Evolutionary conservation across 2,888 invertebrate genomes (phyloP).

Genomic region (Agrochola lota): DNA sequence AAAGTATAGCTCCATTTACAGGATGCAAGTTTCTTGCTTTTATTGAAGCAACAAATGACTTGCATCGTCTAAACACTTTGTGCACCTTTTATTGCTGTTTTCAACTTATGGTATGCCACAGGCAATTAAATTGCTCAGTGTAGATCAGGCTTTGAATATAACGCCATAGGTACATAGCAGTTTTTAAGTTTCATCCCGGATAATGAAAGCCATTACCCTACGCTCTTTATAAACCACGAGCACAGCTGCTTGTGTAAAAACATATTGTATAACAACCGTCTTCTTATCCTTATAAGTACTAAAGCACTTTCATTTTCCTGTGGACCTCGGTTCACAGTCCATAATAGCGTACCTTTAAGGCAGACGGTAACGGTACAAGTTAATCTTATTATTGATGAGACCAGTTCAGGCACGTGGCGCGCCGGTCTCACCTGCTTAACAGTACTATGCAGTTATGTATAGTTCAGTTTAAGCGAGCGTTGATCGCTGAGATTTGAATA

Average conservation of each 20-base stretch:
- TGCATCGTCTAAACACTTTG: neutral
- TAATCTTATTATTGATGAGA: slow-evolving; percentile 54
- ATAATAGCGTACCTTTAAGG: slow-evolving; percentile 20
- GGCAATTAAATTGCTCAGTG: neutral
- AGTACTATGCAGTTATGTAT: neutral
- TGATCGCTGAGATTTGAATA: neutral
- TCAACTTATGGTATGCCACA: too few relatives aligned
- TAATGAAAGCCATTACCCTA: slow-evolving; percentile 1
- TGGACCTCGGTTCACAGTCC: neutral
- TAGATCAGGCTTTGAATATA: neutral
- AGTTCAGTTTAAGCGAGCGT: neutral
- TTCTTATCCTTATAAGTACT: slow-evolving; percentile 31
- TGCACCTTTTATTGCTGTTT: neutral
- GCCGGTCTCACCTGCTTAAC: slow-evolving; percentile 34
- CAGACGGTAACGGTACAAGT: slow-evolving; percentile 46
- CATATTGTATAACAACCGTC: slow-evolving; percentile 10
- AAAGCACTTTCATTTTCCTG: slow-evolving; percentile 50
- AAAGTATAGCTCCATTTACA: neutral
- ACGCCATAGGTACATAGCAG: neutral
- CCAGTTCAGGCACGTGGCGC: slow-evolving; percentile 41
- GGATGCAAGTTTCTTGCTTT: too few relatives aligned
- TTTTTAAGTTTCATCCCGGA: neutral
- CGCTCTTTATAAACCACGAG: neutral
- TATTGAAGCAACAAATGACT: neutral
- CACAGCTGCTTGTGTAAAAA: neutral